A percentile compares a stretch with the other conserved stretches of the same genome.
These are phyloP conservation scores for Lasioglossum figueresi DNA, from an alignment of 2,888 invertebrate species.

Conservation along the genomic window DNA sequence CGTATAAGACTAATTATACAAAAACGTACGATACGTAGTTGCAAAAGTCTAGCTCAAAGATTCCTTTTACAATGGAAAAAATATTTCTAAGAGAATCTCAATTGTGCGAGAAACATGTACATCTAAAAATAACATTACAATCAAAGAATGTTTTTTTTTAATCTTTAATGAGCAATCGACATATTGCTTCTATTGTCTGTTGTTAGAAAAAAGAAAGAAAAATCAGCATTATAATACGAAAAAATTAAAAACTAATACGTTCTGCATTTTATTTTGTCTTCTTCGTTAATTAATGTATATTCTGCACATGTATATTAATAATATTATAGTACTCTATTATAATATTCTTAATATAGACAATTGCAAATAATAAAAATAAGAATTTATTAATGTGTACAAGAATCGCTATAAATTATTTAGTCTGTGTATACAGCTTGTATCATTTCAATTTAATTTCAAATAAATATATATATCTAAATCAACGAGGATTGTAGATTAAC, in stretches of 20 bases:
- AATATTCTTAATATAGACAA: constrained; percentile 20
- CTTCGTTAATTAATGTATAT: constrained; percentile 1
- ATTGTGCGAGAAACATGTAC: constrained; percentile 49
- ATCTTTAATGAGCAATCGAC: constrained; percentile 16
- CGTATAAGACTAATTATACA: constrained; percentile 36
- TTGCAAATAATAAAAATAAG: constrained; percentile 24
- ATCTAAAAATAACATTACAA: constrained; percentile 32
- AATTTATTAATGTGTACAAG: constrained; percentile 34
- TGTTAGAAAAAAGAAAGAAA: background rate
- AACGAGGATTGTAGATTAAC: constrained; percentile 23
- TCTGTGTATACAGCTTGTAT: constrained; percentile 25
- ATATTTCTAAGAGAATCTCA: constrained; percentile 38
- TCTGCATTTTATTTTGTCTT: constrained; percentile 19
- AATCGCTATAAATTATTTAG: constrained; percentile 14
- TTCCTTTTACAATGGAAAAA: constrained; percentile 39
- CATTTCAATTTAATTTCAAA: constrained; percentile 28
- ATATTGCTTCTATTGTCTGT: constrained; percentile 13
- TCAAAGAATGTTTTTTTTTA: constrained; percentile 13
- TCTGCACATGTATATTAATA: constrained; percentile 24
- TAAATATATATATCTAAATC: constrained; percentile 45
- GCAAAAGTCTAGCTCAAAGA: constrained; percentile 35
- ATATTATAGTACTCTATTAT: constrained; percentile 17
- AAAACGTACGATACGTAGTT: constrained; percentile 51
- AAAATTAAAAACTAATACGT: constrained; percentile 22
- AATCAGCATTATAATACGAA: constrained; percentile 20